phyloP scores from a whole-genome alignment of 2,888 invertebrate genomes.

The Melieria picta region DNA sequence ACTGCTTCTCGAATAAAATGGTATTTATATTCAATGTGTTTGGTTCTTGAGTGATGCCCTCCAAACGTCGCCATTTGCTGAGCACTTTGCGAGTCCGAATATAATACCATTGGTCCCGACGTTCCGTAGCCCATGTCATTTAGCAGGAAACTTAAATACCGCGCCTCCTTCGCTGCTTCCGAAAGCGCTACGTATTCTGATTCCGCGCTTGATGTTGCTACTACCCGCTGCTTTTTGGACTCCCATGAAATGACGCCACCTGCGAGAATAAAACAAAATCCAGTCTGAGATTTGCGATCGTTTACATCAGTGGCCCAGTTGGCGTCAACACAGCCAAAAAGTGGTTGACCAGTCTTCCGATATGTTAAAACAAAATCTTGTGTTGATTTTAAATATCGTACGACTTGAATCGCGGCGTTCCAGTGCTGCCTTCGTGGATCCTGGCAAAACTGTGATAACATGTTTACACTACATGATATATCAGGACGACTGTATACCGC shows the following conservation, averaged over 20 bases:
- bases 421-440: constrained; percentile 33
- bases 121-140: too few species aligned
- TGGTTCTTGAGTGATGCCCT: too few species aligned
- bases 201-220: constrained; percentile 39
- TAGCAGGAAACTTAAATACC: constrained; percentile 25
- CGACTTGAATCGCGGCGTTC: constrained; percentile 16
- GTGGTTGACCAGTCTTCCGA: constrained; percentile 12
- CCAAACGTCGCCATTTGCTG: too few species aligned
- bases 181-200: constrained; percentile 33
- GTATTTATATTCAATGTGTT: too few species aligned
- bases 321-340: constrained; percentile 30
- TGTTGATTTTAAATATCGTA: constrained; percentile 8
- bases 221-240: constrained; percentile 30
- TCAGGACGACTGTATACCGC: constrained; percentile 32
- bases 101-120: too few species aligned
- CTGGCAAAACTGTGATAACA: constrained; percentile 30
- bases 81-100: too few species aligned
- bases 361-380: constrained; percentile 8
- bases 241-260: constrained; percentile 27
- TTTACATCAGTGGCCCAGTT: constrained; percentile 38
- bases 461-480: constrained; percentile 28
- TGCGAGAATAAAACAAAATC: constrained; percentile 32
- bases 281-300: constrained; percentile 33
- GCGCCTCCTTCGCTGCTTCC: constrained; percentile 34
- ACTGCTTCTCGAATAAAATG: too few species aligned